A percentile compares a stretch with the other conserved stretches of the same genome.
Conservation (phyloP, 2,797 vertebrate genomes). For the Alca torda region DNA sequence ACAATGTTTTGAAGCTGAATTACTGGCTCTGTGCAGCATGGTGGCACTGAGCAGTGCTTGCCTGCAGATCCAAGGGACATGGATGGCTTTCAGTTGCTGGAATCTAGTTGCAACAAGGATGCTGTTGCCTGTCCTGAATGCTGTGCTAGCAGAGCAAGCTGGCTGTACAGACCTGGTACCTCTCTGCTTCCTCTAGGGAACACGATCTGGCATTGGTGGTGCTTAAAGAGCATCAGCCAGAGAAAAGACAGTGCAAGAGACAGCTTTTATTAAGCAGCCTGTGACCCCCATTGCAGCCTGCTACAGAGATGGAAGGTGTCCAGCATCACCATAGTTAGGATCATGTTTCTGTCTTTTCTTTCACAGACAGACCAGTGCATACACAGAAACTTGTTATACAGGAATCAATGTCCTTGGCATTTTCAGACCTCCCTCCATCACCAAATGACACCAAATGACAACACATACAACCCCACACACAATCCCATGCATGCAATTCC, state of each 20-base stretch:
- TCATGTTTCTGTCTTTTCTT: neutral
- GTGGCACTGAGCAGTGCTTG: neutral
- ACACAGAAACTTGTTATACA: neutral
- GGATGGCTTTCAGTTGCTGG: neutral
- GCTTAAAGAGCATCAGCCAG: neutral
- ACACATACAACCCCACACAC: neutral
- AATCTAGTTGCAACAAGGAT: neutral
- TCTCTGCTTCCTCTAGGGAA: neutral
- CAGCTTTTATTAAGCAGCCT: neutral
- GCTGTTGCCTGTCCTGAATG: neutral
- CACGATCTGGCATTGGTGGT: neutral
- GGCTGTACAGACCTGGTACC: neutral
- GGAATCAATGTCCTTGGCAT: neutral
- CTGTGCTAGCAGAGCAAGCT: neutral
- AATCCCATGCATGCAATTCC: accelerated
- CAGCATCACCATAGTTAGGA: neutral
- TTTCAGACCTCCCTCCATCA: neutral
- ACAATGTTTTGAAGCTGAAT: neutral
- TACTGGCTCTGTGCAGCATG: neutral
- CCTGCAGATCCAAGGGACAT: neutral
- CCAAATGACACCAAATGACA: neutral
- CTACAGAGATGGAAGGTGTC: neutral
- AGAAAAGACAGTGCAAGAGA: neutral
- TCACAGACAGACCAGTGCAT: neutral
- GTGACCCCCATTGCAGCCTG: neutral